Evolutionary conservation across 2,797 vertebrate species (phyloP).

Genomic region (Prionace glauca): DNA sequence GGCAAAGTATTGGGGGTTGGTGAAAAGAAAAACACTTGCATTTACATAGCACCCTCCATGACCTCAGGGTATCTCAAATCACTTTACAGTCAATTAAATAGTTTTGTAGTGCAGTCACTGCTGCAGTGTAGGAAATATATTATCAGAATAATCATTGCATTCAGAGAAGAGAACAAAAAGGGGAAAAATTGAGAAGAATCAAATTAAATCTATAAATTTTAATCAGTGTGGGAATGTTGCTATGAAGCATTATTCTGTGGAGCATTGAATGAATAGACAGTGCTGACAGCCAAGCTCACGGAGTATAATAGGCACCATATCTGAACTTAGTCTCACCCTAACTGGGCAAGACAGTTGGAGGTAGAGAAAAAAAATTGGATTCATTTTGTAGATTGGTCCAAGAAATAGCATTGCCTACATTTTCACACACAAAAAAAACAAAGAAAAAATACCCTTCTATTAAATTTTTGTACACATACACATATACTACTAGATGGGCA

Average conservation of each 20-base stretch:
- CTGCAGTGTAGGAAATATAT: background rate
- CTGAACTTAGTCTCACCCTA: constrained; percentile 1
- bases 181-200: background rate
- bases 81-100: background rate
- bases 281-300: background rate
- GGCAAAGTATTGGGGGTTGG: background rate
- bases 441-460: background rate
- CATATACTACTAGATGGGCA: background rate
- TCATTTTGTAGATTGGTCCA: background rate
- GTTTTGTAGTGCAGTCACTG: background rate
- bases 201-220: constrained; percentile 18
- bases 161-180: background rate
- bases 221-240: constrained; percentile 26
- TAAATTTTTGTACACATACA: background rate
- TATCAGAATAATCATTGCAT: background rate
- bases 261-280: constrained; percentile 6
- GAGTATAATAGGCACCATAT: background rate
- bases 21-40: background rate
- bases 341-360: background rate
- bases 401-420: background rate
- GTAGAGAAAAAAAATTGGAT: background rate
- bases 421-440: background rate
- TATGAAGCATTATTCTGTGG: background rate
- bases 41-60: background rate
- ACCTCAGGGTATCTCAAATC: background rate